Base-by-base conservation (phyloP, 2,113 vertebrate genomes). In the Ornithorhynchus anatinus region DNA sequence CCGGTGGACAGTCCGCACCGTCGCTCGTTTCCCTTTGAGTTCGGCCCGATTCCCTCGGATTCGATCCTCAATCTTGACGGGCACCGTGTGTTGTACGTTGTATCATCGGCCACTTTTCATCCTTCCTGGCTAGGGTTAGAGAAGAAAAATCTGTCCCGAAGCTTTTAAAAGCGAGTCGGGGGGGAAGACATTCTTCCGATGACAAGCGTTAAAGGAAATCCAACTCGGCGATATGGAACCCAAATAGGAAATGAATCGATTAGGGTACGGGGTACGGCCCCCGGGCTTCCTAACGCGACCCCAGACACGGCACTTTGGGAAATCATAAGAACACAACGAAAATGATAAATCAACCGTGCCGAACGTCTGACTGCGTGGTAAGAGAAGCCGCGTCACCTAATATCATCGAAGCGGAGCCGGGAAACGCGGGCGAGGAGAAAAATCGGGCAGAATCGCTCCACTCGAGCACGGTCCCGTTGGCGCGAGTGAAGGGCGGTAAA, bases 301-400 rank as follows among this genome's bases (percentile, higher is more conserved):
- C 60, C 45, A 25, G 48, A 1, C 2, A 53, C 75, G 72, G 10
- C 38, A 77, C 35, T 10, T 57, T 8, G 25, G 53, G 23, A 67
- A 50, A 72, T 73, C 62, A 40, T 69, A 59, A 76, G 72, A 63
- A 29, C 11, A 11, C 32, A 60, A 32, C 80, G 61, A 64, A 83
- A 84, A 54, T 69, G 59, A 51, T 58, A 67, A 69, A 59, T 61
- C 50, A 57, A 57, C 56, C 75, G 27, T 48, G 68, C 17, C 31
- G 63, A 77, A 54, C 45, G 36, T 6, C 17, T 32, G 29, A 52
- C 1, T 59, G 5, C 54, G 12, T 66, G 52, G 42, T 10, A 54
- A 35, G 59, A 60, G 36, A 65, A 65, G 6, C n/a, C 51, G 10
- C 63, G 13, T 38, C 45, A 3, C 3, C 57, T 31, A 69, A 42